These are phyloP conservation scores for Oxyscelio sp. DNA, from an alignment of 2,888 invertebrate genomes.

Conservation along the genomic window DNA sequence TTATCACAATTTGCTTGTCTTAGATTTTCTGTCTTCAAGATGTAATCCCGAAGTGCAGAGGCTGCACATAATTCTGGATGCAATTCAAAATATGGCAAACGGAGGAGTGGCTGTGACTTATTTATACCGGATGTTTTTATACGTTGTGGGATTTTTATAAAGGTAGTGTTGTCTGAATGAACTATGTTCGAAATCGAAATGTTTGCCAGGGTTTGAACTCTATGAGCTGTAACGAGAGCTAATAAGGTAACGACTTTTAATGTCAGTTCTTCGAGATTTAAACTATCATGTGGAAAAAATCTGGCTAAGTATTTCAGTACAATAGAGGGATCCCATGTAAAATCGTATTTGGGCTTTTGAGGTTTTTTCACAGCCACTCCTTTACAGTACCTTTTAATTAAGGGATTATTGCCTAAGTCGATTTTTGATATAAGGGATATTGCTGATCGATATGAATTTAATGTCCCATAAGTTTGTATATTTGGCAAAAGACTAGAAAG, in stretches of 20 bases:
- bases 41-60: too few relatives aligned
- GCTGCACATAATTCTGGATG: slow-evolving; percentile 53
- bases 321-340: slow-evolving; percentile 1
- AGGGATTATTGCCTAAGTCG: neutral
- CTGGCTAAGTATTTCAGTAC: neutral
- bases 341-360: slow-evolving; percentile 2
- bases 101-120: neutral
- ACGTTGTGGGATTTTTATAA: slow-evolving; percentile 15
- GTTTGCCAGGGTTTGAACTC: slow-evolving; percentile 6
- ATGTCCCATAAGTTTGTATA: neutral
- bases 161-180: neutral
- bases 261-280: neutral
- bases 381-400: slow-evolving; percentile 20
- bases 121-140: slow-evolving; percentile 25
- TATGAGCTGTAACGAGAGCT: slow-evolving; percentile 3
- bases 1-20: neutral
- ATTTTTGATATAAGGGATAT: slow-evolving; percentile 11
- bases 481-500: neutral
- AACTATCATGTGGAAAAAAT: neutral
- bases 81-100: neutral
- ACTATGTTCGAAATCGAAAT: slow-evolving; percentile 13
- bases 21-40: too few relatives aligned
- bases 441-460: neutral
- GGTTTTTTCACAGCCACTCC: slow-evolving; percentile 13
- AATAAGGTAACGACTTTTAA: slow-evolving; percentile 1